Evolutionary conservation across 2,113 vertebrate genomes (phyloP).

Genomic region (Rhinichthys klamathensis): DNA sequence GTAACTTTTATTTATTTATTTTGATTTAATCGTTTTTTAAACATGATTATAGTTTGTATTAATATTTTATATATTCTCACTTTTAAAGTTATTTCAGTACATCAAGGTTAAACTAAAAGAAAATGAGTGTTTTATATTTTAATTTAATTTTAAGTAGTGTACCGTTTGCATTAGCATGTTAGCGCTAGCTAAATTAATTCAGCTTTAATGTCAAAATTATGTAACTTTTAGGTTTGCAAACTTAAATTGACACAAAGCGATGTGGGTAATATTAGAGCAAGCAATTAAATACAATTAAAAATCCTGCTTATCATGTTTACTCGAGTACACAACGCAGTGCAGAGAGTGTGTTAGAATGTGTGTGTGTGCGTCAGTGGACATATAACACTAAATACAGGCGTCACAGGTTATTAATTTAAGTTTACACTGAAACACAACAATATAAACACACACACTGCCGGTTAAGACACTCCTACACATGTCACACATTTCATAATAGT

Average conservation of each 20-base stretch:
- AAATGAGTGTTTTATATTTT: no score
- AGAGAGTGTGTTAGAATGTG: not conserved
- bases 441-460: not conserved
- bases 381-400: not conserved
- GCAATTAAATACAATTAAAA: no score
- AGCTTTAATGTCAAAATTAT: not conserved
- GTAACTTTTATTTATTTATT: not conserved
- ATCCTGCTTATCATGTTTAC: not conserved
- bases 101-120: no score
- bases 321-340: not conserved
- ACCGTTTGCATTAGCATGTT: not conserved
- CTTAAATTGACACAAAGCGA: not conserved
- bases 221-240: not conserved
- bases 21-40: not conserved
- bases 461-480: conserved; percentile 3
- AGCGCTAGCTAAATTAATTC: not conserved
- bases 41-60: not conserved
- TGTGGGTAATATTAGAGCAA: not conserved
- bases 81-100: not conserved
- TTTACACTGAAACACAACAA: not conserved
- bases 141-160: not conserved
- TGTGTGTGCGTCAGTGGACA: not conserved
- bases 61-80: not conserved
- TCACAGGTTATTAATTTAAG: not conserved
- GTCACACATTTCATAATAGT: not conserved